Evolutionary conservation across 2,888 invertebrate genomes (phyloP).

Genomic region (Lasioglossum calceatum): DNA sequence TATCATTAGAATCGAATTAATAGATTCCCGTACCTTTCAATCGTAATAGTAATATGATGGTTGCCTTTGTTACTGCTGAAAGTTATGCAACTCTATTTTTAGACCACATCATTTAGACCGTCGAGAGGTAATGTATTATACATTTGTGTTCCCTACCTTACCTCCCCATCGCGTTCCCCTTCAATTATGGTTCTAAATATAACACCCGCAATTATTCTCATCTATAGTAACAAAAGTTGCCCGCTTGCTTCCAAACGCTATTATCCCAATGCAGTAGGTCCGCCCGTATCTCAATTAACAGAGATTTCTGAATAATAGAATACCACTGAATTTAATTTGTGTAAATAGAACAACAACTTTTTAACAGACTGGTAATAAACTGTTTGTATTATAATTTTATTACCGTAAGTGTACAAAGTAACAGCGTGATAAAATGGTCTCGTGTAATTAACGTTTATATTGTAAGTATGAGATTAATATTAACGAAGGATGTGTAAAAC

Average conservation of each 20-base stretch:
- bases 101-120: not conserved
- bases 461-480: too few species aligned
- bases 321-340: too few species aligned
- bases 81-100: conserved; percentile 3
- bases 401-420: too few species aligned
- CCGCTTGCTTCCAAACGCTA: not conserved
- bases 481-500: too few species aligned
- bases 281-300: not conserved
- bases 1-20: too few species aligned
- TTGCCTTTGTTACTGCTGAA: not conserved
- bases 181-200: conserved; percentile 12
- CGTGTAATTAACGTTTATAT: too few species aligned
- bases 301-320: too few species aligned
- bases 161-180: conserved; percentile 5
- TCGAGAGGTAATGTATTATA: not conserved
- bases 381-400: too few species aligned
- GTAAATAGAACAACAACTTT: too few species aligned
- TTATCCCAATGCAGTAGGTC: not conserved
- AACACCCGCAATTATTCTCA: not conserved
- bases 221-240: not conserved
- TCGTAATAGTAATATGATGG: not conserved
- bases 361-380: too few species aligned
- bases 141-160: not conserved
- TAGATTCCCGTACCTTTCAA: not conserved
- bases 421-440: too few species aligned